Evolutionary conservation across 2,888 invertebrate genomes (phyloP).

Genomic region (Epinotia bilunana): DNA sequence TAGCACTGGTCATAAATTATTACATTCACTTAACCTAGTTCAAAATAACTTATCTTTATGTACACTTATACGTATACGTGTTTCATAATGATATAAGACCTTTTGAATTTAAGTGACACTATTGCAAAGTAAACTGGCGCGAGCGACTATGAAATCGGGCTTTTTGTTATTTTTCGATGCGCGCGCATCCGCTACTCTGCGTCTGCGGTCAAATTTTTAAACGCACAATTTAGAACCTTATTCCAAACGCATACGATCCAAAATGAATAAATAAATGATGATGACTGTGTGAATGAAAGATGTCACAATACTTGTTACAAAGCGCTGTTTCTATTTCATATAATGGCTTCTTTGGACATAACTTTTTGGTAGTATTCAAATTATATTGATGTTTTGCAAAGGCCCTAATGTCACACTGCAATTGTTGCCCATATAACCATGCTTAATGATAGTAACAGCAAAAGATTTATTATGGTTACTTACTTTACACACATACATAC

Average conservation of each 20-base stretch:
- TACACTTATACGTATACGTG: too few species aligned
- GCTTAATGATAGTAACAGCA: too few species aligned
- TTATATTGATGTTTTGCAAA: constrained; percentile 16
- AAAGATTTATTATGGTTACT: too few species aligned
- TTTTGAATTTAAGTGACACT: not conserved
- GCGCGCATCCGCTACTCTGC: constrained; percentile 22
- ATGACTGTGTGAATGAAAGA: constrained; percentile 25
- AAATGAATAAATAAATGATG: not conserved
- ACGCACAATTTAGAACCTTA: not conserved
- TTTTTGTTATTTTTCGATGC: constrained; percentile 18
- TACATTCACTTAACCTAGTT: too few species aligned
- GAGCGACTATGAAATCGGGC: constrained; percentile 30
- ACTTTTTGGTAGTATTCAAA: not conserved
- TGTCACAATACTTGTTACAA: constrained; percentile 26
- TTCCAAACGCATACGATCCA: not conserved
- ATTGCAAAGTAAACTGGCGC: constrained; percentile 10
- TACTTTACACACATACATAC: too few species aligned
- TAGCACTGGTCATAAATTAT: constrained; percentile 32
- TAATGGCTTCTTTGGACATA: constrained; percentile 3
- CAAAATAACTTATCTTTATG: too few species aligned
- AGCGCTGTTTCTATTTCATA: constrained; percentile 17
- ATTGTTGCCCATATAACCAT: too few species aligned
- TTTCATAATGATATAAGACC: not conserved
- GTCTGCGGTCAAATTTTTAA: constrained; percentile 4
- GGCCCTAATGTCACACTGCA: not conserved